These are phyloP conservation scores for Scolopax bukidnonensis DNA, from an alignment of 2,797 vertebrate species.

Conservation along the genomic window DNA sequence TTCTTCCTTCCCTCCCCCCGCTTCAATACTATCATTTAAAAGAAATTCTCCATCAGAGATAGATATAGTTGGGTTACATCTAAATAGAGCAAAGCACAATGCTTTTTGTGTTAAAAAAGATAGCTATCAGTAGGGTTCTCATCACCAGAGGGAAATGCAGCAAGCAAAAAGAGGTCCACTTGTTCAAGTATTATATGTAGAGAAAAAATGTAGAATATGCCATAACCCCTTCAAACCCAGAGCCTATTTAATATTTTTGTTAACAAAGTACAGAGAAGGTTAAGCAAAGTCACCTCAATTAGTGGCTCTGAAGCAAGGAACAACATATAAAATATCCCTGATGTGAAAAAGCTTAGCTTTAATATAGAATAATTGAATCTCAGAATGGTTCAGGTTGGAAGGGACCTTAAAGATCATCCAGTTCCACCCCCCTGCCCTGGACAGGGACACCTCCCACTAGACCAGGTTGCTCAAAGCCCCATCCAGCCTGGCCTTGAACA, in stretches of 20 bases:
- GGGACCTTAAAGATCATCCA: too few relatives aligned
- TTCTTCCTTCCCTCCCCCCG: background rate
- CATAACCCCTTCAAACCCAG: background rate
- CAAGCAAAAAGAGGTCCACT: background rate
- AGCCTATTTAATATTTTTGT: background rate
- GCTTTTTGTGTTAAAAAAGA: background rate
- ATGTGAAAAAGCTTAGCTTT: background rate
- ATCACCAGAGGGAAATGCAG: background rate
- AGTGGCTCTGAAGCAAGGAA: background rate
- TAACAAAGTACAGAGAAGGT: background rate
- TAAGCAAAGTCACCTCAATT: background rate
- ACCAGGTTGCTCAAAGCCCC: too few relatives aligned
- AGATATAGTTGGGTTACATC: background rate
- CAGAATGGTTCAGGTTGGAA: too few relatives aligned
- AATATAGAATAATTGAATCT: too few relatives aligned
- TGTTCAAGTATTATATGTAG: background rate
- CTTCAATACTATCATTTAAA: background rate
- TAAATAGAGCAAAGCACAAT: background rate
- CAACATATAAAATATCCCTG: background rate
- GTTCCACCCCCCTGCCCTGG: too few relatives aligned
- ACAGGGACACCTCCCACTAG: too few relatives aligned
- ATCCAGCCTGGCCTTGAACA: too few relatives aligned
- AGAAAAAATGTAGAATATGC: background rate
- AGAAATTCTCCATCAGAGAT: background rate
- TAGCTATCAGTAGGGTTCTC: background rate